Conservation (phyloP, 2,888 invertebrate genomes). For the Imbricaverruca yamaguchii region DNA sequence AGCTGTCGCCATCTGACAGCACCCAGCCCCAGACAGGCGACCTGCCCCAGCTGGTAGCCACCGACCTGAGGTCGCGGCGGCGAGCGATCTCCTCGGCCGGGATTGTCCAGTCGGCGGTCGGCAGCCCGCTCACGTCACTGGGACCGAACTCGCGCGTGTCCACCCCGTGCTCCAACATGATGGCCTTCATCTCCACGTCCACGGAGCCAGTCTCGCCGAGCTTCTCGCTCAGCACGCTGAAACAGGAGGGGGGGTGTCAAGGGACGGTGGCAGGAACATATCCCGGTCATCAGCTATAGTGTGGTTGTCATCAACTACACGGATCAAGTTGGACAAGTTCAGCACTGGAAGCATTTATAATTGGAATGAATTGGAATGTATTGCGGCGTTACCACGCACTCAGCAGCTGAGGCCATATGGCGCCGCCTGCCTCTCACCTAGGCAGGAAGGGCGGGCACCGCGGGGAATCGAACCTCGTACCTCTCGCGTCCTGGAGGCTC, state of each 20-base stretch:
- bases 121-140: conserved; percentile 54
- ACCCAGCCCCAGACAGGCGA: conserved; percentile 49
- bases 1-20: background rate
- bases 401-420: too few species aligned
- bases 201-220: conserved; percentile 71
- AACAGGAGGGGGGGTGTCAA: conserved; percentile 11
- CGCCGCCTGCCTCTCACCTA: too few species aligned
- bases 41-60: conserved; percentile 43
- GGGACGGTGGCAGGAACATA: too few species aligned
- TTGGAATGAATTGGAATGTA: too few species aligned
- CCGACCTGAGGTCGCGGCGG: conserved; percentile 40
- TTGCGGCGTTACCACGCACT: too few species aligned
- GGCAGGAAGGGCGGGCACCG: too few species aligned
- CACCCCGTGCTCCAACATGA: conserved; percentile 69
- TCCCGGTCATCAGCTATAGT: too few species aligned
- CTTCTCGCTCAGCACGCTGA: conserved; percentile 53
- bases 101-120: conserved; percentile 38
- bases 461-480: too few species aligned
- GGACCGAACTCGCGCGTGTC: conserved; percentile 64
- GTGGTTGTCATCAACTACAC: too few species aligned
- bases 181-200: conserved; percentile 66
- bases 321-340: too few species aligned
- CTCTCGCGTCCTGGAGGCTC: too few species aligned
- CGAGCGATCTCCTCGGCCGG: conserved; percentile 39
- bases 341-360: too few species aligned